Conservation (phyloP, 2,113 vertebrate genomes). For the Miniopterus natalensis region DNA sequence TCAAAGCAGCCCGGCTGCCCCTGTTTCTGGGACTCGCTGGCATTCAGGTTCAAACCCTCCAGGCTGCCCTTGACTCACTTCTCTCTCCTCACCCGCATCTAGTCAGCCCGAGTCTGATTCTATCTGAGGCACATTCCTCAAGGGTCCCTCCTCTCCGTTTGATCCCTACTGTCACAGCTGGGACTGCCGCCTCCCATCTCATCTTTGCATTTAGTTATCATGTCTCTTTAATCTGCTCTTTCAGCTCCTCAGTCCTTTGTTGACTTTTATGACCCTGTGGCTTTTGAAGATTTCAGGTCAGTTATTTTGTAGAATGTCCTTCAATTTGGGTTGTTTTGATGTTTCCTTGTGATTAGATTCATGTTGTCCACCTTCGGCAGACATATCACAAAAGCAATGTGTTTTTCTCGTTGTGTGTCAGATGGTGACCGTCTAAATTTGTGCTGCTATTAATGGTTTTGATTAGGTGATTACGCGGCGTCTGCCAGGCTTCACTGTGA, state of each 20-base stretch:
- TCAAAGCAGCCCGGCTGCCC: neutral
- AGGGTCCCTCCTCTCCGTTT: neutral
- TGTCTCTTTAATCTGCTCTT: neutral
- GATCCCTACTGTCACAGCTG: neutral
- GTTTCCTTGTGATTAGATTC: neutral
- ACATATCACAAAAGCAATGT: neutral
- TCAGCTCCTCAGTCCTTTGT: neutral
- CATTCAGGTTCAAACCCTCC: neutral
- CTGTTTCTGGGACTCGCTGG: neutral
- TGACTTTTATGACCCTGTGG: neutral
- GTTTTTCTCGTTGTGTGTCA: neutral
- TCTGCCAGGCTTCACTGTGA: neutral
- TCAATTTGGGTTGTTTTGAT: neutral
- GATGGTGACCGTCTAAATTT: neutral
- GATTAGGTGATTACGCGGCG: neutral
- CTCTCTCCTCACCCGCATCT: neutral
- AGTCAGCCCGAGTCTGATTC: neutral
- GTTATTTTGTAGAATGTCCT: neutral
- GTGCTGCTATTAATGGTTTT: neutral
- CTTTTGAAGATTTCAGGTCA: conserved; percentile 19
- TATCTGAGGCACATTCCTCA: neutral
- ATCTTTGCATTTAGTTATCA: neutral
- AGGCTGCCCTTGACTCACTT: neutral
- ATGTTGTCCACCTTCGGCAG: neutral
- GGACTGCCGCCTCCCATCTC: neutral